Evolutionary conservation across 2,113 vertebrate species (phyloP).

Genomic region (Sphaerodactylus townsendi): DNA sequence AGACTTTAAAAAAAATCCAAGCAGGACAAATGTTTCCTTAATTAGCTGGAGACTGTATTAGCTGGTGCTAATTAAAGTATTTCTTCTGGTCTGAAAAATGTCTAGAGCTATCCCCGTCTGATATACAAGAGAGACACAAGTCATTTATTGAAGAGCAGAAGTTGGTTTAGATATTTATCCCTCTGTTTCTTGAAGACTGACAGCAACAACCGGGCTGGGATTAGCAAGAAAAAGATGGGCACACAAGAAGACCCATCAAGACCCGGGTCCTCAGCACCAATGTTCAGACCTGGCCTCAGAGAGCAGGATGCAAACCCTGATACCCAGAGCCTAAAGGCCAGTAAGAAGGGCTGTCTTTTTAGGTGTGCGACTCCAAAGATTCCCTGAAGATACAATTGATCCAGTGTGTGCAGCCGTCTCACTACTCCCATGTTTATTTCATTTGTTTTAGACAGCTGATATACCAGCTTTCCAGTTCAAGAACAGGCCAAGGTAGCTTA

Average conservation of each 20-base stretch:
- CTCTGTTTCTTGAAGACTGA: slow-evolving; percentile 58
- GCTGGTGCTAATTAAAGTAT: slow-evolving; percentile 75
- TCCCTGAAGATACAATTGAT: too few species aligned
- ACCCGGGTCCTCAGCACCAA: background rate
- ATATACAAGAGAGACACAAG: slow-evolving; percentile 71
- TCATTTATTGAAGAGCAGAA: slow-evolving; percentile 69
- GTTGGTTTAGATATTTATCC: slow-evolving; percentile 63
- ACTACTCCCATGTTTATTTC: too few species aligned
- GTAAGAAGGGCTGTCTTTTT: accelerated
- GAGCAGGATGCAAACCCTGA: background rate
- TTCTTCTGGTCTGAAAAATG: slow-evolving; percentile 76
- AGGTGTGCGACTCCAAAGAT: too few species aligned
- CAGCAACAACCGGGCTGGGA: slow-evolving; percentile 57
- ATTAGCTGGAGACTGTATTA: slow-evolving; percentile 78
- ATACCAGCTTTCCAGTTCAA: too few species aligned
- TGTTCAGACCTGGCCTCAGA: background rate
- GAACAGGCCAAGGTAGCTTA: too few species aligned
- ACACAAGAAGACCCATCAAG: slow-evolving; percentile 12
- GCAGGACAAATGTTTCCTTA: slow-evolving; percentile 71
- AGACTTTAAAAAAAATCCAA: slow-evolving; percentile 48
- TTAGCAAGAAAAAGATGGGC: slow-evolving; percentile 39
- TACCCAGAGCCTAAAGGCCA: background rate
- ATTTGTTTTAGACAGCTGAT: too few species aligned
- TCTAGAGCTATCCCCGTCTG: slow-evolving; percentile 73
- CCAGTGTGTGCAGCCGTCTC: too few species aligned